Conservation (phyloP, 1,140 invertebrate genomes). For the Musca vetustissima region DNA sequence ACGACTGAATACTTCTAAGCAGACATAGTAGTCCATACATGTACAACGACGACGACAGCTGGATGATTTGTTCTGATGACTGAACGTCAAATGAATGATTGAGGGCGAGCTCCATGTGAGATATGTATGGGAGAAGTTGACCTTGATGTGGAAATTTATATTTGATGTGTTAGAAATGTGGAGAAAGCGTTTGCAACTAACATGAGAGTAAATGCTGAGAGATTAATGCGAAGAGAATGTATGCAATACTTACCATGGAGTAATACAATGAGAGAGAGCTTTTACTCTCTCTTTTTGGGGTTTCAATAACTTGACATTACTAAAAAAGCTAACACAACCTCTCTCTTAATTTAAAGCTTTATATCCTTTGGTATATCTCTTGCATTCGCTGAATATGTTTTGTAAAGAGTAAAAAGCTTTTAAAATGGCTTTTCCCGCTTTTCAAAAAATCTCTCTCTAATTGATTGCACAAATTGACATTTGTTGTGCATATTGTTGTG, state of each 20-base stretch:
- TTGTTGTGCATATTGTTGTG: neutral
- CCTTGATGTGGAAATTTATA: slow-evolving; percentile 7
- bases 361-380: neutral
- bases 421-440: neutral
- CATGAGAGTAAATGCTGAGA: neutral
- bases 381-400: slow-evolving; percentile 16
- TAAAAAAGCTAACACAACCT: too few relatives aligned
- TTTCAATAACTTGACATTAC: too few relatives aligned
- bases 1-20: too few relatives aligned
- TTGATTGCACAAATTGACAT: neutral
- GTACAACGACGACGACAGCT: too few relatives aligned
- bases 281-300: neutral
- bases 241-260: too few relatives aligned
- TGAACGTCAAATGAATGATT: too few relatives aligned
- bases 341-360: neutral
- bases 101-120: slow-evolving; percentile 15
- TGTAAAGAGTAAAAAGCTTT: slow-evolving; percentile 4
- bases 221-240: too few relatives aligned
- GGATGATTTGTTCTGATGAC: too few relatives aligned
- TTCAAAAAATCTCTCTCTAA: neutral
- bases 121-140: slow-evolving; percentile 7
- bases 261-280: neutral
- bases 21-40: too few relatives aligned
- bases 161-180: neutral
- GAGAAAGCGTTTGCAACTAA: neutral